These are phyloP conservation scores for Turritopsis rubra DNA, from an alignment of 30 jellyfish, hydroid and myxozoan species.

Conservation along the genomic window DNA sequence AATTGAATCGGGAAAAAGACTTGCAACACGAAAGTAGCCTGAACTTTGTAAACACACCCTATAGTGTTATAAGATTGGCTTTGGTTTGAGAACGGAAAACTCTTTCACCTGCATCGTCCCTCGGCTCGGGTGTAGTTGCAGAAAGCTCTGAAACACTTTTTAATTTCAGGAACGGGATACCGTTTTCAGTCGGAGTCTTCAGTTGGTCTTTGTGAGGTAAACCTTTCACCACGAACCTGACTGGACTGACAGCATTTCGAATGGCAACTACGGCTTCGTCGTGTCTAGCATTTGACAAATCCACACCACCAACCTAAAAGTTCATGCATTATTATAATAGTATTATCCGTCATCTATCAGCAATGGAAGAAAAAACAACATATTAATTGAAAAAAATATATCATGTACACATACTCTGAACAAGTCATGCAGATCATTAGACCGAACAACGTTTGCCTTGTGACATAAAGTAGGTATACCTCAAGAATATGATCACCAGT, in stretches of 20 bases:
- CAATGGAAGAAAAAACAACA: background rate
- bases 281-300: conserved; percentile 74
- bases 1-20: too few relatives aligned
- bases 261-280: conserved; percentile 85
- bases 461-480: conserved; percentile 31
- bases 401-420: too few relatives aligned
- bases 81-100: background rate
- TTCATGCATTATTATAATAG: background rate
- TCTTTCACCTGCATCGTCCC: background rate
- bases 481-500: conserved; percentile 87
- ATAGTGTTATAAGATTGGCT: too few relatives aligned
- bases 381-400: background rate
- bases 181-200: background rate
- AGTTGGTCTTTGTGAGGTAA: conserved; percentile 20
- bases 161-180: background rate
- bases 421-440: too few relatives aligned
- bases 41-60: too few relatives aligned
- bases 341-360: background rate
- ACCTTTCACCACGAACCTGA: conserved; percentile 65
- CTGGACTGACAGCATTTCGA: conserved; percentile 75
- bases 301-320: conserved; percentile 69
- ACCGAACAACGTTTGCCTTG: too few relatives aligned
- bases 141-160: background rate
- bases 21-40: too few relatives aligned
- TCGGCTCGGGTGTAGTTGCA: background rate